phyloP scores from a whole-genome alignment of 2,113 vertebrate genomes.

The Odobenus rosmarus region DNA sequence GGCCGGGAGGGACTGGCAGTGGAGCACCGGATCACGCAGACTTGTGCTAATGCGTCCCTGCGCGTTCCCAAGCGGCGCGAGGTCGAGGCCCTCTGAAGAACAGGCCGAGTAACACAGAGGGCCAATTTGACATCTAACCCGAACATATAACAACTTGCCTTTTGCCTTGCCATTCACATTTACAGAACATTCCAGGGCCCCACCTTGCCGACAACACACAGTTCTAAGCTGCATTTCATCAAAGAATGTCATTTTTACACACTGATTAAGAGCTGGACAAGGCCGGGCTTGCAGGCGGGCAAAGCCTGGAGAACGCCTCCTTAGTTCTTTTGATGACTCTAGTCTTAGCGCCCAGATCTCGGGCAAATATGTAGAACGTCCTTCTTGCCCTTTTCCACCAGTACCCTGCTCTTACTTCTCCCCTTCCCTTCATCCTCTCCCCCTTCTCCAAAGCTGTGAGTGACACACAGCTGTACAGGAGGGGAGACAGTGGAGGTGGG shows the following conservation, averaged over 20 bases:
- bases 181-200: not conserved
- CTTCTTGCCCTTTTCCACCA: not conserved
- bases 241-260: not conserved
- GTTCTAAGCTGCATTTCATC: conserved; percentile 18
- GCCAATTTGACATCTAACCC: not conserved
- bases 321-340: not conserved
- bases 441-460: not conserved
- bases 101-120: not conserved
- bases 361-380: not conserved
- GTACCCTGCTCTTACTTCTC: fast-evolving
- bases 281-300: not conserved
- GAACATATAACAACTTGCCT: not conserved
- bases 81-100: not conserved
- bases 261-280: conserved; percentile 32
- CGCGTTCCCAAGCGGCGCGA: not conserved
- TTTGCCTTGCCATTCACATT: not conserved
- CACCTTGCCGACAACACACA: not conserved
- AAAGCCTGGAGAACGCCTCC: not conserved
- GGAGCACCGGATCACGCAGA: not conserved
- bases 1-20: not conserved
- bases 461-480: not conserved
- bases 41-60: not conserved
- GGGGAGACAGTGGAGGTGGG: not conserved
- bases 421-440: not conserved
- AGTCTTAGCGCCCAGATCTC: not conserved